phyloP scores from a whole-genome alignment of 1,140 invertebrate genomes.

The Trichonephila clavata region DNA sequence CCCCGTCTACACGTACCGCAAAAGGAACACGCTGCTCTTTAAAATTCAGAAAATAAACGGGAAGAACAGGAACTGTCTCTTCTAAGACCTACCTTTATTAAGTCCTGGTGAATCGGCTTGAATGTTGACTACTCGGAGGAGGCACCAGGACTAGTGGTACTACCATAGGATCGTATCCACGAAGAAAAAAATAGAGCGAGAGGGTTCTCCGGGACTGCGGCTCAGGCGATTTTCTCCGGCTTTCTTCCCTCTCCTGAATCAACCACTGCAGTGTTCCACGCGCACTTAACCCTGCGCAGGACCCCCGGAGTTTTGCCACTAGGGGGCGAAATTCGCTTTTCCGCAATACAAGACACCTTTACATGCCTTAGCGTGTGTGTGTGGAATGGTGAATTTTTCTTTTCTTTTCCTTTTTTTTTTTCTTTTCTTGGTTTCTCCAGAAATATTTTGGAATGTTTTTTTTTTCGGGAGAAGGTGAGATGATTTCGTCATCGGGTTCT shows the following conservation, averaged over 20 bases:
- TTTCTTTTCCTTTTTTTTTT: not conserved
- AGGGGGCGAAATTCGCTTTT: constrained; percentile 56
- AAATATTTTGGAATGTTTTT: not conserved
- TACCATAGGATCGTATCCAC: constrained; percentile 23
- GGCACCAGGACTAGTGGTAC: not conserved
- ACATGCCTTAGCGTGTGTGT: not conserved
- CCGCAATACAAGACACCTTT: constrained; percentile 73
- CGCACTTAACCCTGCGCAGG: constrained; percentile 51
- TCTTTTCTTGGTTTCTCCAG: not conserved
- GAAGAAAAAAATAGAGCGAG: not conserved
- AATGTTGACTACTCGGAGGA: not conserved
- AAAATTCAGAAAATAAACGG: not conserved
- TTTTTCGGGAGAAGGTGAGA: not conserved
- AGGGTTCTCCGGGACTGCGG: not conserved
- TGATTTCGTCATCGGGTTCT: not conserved
- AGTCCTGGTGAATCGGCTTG: constrained; percentile 33
- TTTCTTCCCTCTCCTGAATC: constrained; percentile 49
- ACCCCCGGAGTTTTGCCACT: constrained; percentile 32
- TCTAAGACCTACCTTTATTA: not conserved
- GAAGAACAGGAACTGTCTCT: not conserved
- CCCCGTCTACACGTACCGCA: constrained; percentile 10
- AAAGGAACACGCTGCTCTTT: not conserved
- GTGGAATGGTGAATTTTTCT: not conserved
- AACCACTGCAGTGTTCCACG: constrained; percentile 70
- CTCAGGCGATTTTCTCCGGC: constrained; percentile 37